Evolutionary conservation across 2,888 invertebrate species (phyloP).

Genomic region (Bugulina stolonifera): DNA sequence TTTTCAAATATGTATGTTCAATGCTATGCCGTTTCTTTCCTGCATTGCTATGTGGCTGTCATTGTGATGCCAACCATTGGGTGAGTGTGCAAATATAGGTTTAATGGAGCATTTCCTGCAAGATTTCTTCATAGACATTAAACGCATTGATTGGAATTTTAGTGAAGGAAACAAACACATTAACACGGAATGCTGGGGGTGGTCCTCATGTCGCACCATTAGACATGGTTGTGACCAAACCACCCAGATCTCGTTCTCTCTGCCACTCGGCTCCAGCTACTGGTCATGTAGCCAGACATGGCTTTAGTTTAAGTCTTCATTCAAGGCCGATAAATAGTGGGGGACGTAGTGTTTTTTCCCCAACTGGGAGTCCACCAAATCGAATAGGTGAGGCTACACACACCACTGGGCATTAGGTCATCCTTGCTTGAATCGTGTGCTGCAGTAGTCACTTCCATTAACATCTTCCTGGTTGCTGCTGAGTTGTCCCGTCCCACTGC

Average conservation of each 20-base stretch:
- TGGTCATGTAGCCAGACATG: not conserved
- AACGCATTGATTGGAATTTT: conserved; percentile 7
- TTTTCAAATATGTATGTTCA: no score
- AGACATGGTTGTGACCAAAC: not conserved
- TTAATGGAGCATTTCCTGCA: no score
- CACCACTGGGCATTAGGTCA: not conserved
- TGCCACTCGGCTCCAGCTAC: not conserved
- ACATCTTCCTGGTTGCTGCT: not conserved
- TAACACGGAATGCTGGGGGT: not conserved
- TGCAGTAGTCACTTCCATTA: not conserved
- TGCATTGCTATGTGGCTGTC: no score
- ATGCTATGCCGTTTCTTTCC: no score
- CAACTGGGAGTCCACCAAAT: not conserved
- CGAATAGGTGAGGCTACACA: not conserved
- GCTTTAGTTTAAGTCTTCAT: conserved; percentile 10
- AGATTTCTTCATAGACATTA: no score
- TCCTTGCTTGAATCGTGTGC: not conserved
- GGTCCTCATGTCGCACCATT: not conserved
- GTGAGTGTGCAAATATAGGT: no score
- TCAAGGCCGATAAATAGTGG: not conserved
- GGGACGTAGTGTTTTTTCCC: not conserved
- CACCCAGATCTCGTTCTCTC: not conserved
- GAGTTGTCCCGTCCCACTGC: not conserved
- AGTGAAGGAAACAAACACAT: conserved; percentile 21
- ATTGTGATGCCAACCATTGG: no score